Conservation (phyloP, 1,140 invertebrate genomes). For the Zaprionus nigranus region DNA sequence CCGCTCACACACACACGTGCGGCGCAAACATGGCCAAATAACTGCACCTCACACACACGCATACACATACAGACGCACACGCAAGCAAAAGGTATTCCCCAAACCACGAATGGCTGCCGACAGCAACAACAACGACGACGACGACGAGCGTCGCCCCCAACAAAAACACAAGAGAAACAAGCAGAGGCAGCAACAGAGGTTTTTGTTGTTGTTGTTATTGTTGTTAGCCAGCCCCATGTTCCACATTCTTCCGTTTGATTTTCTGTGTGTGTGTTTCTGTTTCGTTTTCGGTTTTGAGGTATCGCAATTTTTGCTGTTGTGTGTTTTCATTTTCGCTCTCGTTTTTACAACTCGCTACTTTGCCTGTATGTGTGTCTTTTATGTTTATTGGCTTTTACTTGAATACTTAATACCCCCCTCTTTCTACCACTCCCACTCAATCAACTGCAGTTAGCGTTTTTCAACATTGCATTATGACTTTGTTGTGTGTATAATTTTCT, state of each 20-base stretch:
- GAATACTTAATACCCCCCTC: conserved; percentile 1
- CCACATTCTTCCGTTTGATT: conserved; percentile 73
- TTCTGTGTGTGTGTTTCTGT: conserved; percentile 39
- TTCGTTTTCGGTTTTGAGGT: conserved; percentile 21
- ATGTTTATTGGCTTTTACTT: conserved; percentile 55
- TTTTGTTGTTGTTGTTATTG: conserved; percentile 11
- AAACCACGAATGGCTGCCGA: conserved; percentile 62
- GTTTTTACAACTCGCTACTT: conserved; percentile 58
- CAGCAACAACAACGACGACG: conserved; percentile 21
- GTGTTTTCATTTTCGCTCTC: conserved; percentile 79
- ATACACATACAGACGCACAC: conserved; percentile 39
- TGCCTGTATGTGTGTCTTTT: conserved; percentile 20
- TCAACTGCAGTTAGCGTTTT: conserved; percentile 28
- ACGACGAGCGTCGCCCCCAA: conserved; percentile 38
- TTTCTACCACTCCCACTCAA: background rate
- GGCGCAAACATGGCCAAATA: conserved; percentile 66
- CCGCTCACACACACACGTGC: conserved; percentile 13
- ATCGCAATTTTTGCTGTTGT: conserved; percentile 52
- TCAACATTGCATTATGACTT: conserved; percentile 42
- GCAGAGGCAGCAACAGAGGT: conserved; percentile 26
- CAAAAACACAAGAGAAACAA: conserved; percentile 13
- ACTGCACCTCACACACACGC: conserved; percentile 69
- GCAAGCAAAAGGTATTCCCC: conserved; percentile 76
- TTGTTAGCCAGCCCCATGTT: conserved; percentile 36
- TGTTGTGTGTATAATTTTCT: too few species aligned